Conservation (phyloP, 2,888 invertebrate genomes). For the Notocelia uddmanniana region DNA sequence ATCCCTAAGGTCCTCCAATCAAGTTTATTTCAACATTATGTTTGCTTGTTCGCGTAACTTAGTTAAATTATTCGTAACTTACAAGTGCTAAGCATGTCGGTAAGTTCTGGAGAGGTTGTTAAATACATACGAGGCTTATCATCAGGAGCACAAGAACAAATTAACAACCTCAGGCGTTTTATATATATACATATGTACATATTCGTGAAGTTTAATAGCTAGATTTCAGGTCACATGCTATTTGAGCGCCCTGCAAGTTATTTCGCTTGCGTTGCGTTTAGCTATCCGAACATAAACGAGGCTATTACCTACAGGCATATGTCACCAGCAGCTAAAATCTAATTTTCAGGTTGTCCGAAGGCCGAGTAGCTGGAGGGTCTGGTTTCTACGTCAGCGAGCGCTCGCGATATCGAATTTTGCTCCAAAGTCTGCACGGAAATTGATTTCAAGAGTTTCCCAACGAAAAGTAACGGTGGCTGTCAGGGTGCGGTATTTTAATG, state of each 20-base stretch:
- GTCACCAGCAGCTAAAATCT: conserved; percentile 73
- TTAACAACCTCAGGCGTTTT: background rate
- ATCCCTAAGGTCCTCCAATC: conserved; percentile 17
- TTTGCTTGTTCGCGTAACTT: conserved; percentile 25
- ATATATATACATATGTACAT: background rate
- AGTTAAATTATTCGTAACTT: conserved; percentile 32
- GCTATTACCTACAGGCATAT: conserved; percentile 57
- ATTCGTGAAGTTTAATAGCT: conserved; percentile 1
- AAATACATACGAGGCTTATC: conserved; percentile 1
- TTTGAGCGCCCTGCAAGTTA: conserved; percentile 43
- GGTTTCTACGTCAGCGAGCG: conserved; percentile 34
- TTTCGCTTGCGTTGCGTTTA: conserved; percentile 48
- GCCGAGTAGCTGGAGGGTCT: conserved; percentile 59
- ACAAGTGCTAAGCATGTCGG: conserved; percentile 15
- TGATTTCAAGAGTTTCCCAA: conserved; percentile 72
- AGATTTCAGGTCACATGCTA: conserved; percentile 25
- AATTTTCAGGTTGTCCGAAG: conserved; percentile 77
- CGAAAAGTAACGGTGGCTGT: conserved; percentile 67
- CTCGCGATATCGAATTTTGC: conserved; percentile 67
- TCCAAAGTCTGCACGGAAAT: conserved; percentile 73
- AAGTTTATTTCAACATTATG: conserved; percentile 25
- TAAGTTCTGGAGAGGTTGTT: conserved; percentile 7
- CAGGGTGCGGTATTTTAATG: conserved; percentile 65
- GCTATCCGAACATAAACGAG: conserved; percentile 50
- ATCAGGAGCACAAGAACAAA: background rate